These are phyloP conservation scores for Chunga burmeisteri DNA, from an alignment of 2,113 vertebrate genomes.

Conservation along the genomic window DNA sequence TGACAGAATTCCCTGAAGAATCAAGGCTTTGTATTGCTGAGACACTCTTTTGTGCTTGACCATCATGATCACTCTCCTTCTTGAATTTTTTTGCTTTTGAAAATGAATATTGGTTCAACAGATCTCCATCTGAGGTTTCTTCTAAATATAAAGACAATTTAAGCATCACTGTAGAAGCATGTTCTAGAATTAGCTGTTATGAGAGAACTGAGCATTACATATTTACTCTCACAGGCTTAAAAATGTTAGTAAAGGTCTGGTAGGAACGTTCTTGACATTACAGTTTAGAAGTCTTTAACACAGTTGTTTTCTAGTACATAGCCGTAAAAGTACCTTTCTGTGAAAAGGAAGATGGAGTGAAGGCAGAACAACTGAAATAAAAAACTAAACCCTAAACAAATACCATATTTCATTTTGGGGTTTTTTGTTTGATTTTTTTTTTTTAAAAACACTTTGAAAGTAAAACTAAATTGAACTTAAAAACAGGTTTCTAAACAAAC, in stretches of 20 bases:
- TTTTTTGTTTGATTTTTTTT: background rate
- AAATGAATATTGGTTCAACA: conserved; percentile 86
- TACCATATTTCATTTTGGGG: no score
- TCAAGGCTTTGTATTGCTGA: background rate
- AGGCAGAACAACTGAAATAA: background rate
- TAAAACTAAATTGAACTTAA: background rate
- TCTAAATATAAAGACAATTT: conserved; percentile 54
- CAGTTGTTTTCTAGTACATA: background rate
- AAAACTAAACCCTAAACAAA: no score
- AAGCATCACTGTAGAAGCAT: background rate
- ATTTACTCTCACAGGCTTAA: background rate
- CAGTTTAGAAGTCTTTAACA: background rate
- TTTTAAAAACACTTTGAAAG: background rate
- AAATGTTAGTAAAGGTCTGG: background rate
- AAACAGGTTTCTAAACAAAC: background rate
- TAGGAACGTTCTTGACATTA: background rate
- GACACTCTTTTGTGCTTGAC: background rate
- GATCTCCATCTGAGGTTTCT: conserved; percentile 81
- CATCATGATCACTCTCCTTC: conserved; percentile 6
- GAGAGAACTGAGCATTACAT: background rate
- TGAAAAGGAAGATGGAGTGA: background rate
- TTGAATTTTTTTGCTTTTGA: conserved; percentile 79
- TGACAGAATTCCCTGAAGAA: background rate
- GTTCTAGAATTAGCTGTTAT: background rate
- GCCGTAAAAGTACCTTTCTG: background rate